A percentile compares a stretch with the other conserved stretches of the same genome.
These are phyloP conservation scores for Pampus argenteus DNA, from an alignment of 2,797 vertebrate species.

Conservation along the genomic window DNA sequence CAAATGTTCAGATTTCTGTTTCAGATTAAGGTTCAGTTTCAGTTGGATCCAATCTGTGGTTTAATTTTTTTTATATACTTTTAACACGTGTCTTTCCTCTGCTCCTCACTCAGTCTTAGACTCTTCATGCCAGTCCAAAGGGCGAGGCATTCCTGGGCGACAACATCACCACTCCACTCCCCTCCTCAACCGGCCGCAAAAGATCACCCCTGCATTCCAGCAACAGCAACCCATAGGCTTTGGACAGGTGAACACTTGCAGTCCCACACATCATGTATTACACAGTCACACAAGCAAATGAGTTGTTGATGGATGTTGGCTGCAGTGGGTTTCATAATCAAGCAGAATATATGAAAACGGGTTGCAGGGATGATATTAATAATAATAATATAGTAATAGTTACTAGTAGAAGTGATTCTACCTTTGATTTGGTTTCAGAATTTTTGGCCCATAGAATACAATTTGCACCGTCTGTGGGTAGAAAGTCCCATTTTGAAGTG, in stretches of 20 bases:
- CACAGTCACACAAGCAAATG: neutral
- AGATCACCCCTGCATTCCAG: conserved; percentile 91
- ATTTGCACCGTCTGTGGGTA: neutral
- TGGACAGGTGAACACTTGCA: conserved; percentile 89
- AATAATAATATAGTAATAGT: neutral
- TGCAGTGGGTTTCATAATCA: neutral
- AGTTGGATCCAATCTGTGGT: conserved; percentile 35
- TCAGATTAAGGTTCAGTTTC: conserved; percentile 4
- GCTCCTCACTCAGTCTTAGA: conserved; percentile 79
- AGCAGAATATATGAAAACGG: neutral
- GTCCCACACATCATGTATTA: neutral
- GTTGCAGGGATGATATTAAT: too few species aligned
- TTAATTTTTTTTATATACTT: conserved; percentile 11
- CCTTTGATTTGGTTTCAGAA: neutral
- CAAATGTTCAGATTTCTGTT: conserved; percentile 50
- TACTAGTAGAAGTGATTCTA: neutral
- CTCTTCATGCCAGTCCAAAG: conserved; percentile 88
- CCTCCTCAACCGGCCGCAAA: conserved; percentile 90
- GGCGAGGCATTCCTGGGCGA: conserved; percentile 87
- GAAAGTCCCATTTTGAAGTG: conserved; percentile 3
- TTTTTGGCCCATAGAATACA: neutral
- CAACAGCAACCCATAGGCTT: conserved; percentile 90
- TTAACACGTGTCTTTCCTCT: conserved; percentile 8
- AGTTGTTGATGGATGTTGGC: neutral
- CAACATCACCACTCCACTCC: conserved; percentile 86